Evolutionary conservation across 2,888 invertebrate species (phyloP).

Genomic region (Phalangium opilio): DNA sequence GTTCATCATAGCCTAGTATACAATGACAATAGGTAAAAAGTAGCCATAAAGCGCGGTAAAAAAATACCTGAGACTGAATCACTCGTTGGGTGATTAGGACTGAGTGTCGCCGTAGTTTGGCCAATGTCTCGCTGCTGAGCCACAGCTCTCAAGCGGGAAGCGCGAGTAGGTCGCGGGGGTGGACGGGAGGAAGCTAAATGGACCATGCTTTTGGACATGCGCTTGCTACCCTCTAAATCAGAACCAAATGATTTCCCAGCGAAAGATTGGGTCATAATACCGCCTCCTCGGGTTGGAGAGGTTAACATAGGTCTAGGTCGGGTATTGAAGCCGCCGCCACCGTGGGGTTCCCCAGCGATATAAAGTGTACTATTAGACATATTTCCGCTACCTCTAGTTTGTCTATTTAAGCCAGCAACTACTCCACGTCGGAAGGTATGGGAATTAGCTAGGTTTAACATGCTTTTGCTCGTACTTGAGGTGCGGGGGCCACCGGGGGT

Average conservation of each 20-base stretch:
- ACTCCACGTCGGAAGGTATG: not conserved
- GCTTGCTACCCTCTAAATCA: constrained; percentile 3
- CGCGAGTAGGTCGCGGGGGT: constrained; percentile 14
- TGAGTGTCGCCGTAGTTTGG: constrained; percentile 7
- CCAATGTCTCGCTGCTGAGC: constrained; percentile 1
- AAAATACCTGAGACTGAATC: too few species aligned
- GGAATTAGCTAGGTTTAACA: constrained; percentile 14
- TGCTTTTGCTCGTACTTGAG: constrained; percentile 16
- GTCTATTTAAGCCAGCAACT: not conserved
- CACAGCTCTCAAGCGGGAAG: constrained; percentile 17
- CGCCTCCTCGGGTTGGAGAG: not conserved
- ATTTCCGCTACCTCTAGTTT: not conserved
- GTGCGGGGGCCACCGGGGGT: constrained; percentile 7
- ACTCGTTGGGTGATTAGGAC: too few species aligned
- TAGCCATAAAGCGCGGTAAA: too few species aligned
- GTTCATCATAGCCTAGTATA: too few species aligned
- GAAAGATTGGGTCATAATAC: constrained; percentile 1
- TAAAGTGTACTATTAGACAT: too few species aligned
- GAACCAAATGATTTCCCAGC: not conserved
- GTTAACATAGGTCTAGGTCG: not conserved
- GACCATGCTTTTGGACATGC: constrained; percentile 18
- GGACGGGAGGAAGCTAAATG: constrained; percentile 11
- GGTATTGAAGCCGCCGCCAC: too few species aligned
- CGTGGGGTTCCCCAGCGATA: too few species aligned
- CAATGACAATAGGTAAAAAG: not conserved